Conservation (phyloP, 1,140 invertebrate species). For the Drosophila carrolli region DNA sequence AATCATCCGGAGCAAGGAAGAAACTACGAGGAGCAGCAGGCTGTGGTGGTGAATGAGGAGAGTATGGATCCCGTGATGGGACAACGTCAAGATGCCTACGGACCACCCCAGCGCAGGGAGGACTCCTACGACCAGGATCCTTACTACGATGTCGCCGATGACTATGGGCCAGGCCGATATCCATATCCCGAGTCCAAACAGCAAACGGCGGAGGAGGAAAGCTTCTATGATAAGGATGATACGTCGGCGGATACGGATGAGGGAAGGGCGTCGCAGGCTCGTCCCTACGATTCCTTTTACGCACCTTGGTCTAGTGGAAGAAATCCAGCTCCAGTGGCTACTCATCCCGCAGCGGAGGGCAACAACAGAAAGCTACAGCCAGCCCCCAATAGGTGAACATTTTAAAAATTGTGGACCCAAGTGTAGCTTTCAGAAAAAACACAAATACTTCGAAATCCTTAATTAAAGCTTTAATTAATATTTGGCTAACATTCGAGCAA, state of each 20-base stretch:
- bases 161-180: constrained; percentile 32
- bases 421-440: no score
- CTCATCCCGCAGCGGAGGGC: constrained; percentile 23
- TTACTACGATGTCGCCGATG: constrained; percentile 50
- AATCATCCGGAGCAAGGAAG: constrained; percentile 13
- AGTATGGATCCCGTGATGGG: constrained; percentile 40
- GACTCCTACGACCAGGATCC: constrained; percentile 50
- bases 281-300: constrained; percentile 56
- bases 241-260: constrained; percentile 12
- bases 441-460: no score
- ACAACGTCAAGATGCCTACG: constrained; percentile 46
- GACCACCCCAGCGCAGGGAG: constrained; percentile 43
- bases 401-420: no score
- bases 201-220: constrained; percentile 26
- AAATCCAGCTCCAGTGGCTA: constrained; percentile 27
- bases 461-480: no score
- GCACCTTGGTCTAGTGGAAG: constrained; percentile 38
- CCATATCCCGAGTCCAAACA: constrained; percentile 14
- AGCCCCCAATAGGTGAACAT: constrained; percentile 42
- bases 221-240: constrained; percentile 7
- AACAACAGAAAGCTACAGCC: constrained; percentile 59
- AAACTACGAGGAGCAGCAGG: constrained; percentile 64
- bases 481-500: no score
- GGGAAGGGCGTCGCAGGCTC: constrained; percentile 46
- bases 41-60: constrained; percentile 65